Conservation (phyloP, 2,888 invertebrate species). For the Meghimatium bilineatum region DNA sequence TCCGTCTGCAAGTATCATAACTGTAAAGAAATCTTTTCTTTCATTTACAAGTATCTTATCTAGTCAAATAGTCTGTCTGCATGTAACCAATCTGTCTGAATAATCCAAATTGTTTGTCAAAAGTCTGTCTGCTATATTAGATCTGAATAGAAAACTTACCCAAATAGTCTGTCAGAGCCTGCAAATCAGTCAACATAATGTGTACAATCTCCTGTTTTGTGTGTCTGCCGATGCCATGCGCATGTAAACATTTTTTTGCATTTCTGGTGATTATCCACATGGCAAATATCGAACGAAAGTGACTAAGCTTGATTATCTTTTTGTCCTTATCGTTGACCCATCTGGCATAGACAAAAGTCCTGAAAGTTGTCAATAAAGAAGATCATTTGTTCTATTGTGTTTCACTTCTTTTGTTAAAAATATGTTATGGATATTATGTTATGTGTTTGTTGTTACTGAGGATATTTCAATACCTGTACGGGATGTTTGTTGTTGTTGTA, state of each 20-base stretch:
- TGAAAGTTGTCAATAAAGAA: background rate
- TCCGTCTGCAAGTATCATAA: no score
- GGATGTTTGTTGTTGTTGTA: no score
- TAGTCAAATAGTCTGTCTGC: no score
- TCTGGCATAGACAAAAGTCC: conserved; percentile 4
- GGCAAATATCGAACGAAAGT: background rate
- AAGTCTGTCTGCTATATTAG: no score
- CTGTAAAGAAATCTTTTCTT: no score
- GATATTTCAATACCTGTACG: no score
- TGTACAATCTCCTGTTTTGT: conserved; percentile 66
- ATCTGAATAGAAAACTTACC: no score
- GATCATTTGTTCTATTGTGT: background rate
- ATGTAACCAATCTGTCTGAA: no score
- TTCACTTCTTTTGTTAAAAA: conserved; percentile 60
- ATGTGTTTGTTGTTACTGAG: no score
- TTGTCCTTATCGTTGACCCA: conserved; percentile 12
- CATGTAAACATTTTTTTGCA: background rate
- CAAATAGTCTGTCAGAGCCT: conserved; percentile 69
- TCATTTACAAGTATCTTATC: no score
- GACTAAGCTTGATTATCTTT: background rate
- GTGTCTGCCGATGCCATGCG: conserved; percentile 71
- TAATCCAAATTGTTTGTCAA: no score
- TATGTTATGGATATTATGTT: no score
- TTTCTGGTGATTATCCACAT: background rate
- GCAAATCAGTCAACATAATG: conserved; percentile 70